A percentile compares a stretch with the other conserved stretches of the same genome.
These are phyloP conservation scores for Menidia beryllina DNA, from an alignment of 2,113 vertebrate genomes.

Conservation along the genomic window DNA sequence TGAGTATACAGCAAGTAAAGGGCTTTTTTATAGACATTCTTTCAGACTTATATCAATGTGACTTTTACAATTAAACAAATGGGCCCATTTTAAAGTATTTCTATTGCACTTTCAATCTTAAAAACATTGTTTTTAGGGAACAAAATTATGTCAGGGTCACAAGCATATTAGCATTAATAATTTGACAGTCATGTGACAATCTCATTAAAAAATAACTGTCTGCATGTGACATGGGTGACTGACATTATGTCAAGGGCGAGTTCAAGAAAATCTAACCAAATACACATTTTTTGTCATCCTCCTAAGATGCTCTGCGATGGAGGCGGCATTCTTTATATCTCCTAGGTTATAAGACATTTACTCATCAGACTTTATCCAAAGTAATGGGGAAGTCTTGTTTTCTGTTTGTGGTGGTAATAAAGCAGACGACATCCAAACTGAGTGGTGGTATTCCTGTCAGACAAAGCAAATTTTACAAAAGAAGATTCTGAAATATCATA, in stretches of 20 bases:
- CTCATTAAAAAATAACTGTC: too few species aligned
- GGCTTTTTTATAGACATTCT: background rate
- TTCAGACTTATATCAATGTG: background rate
- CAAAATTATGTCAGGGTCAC: background rate
- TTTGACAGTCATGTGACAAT: too few species aligned
- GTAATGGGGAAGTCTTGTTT: too few species aligned
- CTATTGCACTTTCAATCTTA: background rate
- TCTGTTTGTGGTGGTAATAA: constrained; percentile 7
- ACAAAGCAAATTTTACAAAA: too few species aligned
- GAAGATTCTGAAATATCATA: too few species aligned
- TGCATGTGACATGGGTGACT: too few species aligned
- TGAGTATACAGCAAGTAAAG: background rate
- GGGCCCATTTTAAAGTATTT: too few species aligned
- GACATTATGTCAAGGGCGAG: constrained; percentile 4
- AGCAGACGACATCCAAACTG: constrained; percentile 28
- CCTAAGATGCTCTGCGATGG: background rate
- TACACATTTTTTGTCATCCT: constrained; percentile 8
- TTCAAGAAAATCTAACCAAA: constrained; percentile 14
- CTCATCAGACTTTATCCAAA: too few species aligned
- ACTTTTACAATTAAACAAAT: background rate
- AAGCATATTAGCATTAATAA: background rate
- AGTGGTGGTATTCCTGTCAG: background rate
- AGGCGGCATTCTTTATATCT: constrained; percentile 20
- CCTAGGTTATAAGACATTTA: constrained; percentile 2
- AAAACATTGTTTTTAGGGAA: background rate